Evolutionary conservation across 2,888 invertebrate genomes (phyloP), one percentile per base, ranked within the genome.

Genomic region (Cheilosia vernalis): DNA sequence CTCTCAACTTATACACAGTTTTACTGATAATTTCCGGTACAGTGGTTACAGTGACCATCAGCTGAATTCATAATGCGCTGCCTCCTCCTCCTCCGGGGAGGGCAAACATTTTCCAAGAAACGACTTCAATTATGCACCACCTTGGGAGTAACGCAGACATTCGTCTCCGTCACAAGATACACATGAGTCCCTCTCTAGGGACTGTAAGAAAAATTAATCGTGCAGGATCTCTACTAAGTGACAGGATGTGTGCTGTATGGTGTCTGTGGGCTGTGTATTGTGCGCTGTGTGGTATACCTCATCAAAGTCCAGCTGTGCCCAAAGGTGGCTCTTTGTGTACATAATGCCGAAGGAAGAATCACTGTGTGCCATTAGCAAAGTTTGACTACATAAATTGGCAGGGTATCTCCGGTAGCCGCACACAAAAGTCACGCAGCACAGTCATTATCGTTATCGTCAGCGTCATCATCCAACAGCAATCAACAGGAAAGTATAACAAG

Each of bases 311-410:
- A 63, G 63, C 73, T 73, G 73, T 33, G 55, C n/a, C n/a, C 13
- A 49, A 72, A 61, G 51, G 51, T 61, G 53, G 27, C 37, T 33
- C 42, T 42, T 58, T 42, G 49, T 47, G 2, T 33, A 47, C 51
- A 13, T 61, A 27, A 61, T 19, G 51, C 42, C 17, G 33, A 58
- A 33, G 44, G 51, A 9, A 10, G 17, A 79, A 60, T 79, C 27
- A 79, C 56, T 72, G 40, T 19, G 60, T 37, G 37, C 56, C 61
- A 47, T 80, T 73, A 49, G 17, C 72, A 55, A 55, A 56, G 55
- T 60, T 72, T 33, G 42, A 56, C 37, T 40, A 66, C 27, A 78
- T 61, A 72, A 82, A 82, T 67, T 83, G 82, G 73, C 83, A 83
- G 61, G 78, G 37, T 51, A 78, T 77, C 82, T 82, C 77, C 66